Conservation (phyloP, 2,797 vertebrate species). For the Galaxias olidus region DNA sequence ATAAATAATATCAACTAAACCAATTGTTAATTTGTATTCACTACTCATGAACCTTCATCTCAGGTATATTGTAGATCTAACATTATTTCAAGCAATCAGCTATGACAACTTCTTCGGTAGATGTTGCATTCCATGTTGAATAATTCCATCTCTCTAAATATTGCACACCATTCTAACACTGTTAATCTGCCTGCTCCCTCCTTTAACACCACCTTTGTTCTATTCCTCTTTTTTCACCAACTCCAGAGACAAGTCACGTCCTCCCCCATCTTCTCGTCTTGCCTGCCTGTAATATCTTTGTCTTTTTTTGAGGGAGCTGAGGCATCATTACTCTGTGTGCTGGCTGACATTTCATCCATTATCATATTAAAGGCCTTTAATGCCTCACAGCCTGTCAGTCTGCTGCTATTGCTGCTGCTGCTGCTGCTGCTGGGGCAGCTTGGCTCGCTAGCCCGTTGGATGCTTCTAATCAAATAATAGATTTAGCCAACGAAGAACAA, state of each 20-base stretch:
- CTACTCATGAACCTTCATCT: too few species aligned
- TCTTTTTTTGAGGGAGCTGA: constrained; percentile 56
- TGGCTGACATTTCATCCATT: constrained; percentile 65
- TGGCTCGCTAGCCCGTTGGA: constrained; percentile 6
- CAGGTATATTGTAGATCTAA: background rate
- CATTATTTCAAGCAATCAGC: constrained; percentile 26
- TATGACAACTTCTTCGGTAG: constrained; percentile 25
- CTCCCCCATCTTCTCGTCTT: constrained; percentile 52
- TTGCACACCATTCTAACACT: constrained; percentile 35
- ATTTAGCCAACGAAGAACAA: too few species aligned
- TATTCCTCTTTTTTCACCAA: background rate
- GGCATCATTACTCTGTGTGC: constrained; percentile 61
- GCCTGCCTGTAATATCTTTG: background rate
- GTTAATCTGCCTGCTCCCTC: constrained; percentile 31
- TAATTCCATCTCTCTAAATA: constrained; percentile 31
- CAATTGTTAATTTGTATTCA: too few species aligned
- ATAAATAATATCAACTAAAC: too few species aligned
- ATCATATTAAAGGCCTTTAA: constrained; percentile 79
- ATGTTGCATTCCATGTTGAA: background rate
- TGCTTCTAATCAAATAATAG: too few species aligned
- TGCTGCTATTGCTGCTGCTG: background rate
- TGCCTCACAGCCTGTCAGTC: constrained; percentile 43
- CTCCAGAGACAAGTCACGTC: constrained; percentile 14
- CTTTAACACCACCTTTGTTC: constrained; percentile 19
- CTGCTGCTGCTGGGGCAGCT: background rate